Percentiles rank a stretch among this genome's conserved stretches.
phyloP scores from a whole-genome alignment of 1,140 invertebrate species.

The Zaprionus capensis region DNA sequence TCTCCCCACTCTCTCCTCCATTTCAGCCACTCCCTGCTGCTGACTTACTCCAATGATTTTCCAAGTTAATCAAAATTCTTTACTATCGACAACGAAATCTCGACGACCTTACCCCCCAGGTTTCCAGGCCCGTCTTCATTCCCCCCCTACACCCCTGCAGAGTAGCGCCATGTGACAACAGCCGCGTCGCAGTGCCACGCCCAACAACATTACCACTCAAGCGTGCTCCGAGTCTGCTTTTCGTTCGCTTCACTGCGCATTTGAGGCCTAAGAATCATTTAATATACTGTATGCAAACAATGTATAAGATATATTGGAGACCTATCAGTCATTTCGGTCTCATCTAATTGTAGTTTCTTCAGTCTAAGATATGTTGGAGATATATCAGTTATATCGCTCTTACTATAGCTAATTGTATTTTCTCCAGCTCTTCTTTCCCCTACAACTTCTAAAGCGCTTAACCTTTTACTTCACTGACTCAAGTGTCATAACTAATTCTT shows the following conservation, averaged over 20 bases:
- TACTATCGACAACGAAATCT: conserved; percentile 76
- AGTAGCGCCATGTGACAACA: conserved; percentile 61
- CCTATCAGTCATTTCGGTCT: no score
- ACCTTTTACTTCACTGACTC: no score
- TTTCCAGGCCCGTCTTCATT: conserved; percentile 2
- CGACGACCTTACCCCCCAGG: conserved; percentile 67
- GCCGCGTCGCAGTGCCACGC: conserved; percentile 52
- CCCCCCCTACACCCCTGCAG: conserved; percentile 2
- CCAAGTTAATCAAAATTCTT: conserved; percentile 83
- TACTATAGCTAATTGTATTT: no score
- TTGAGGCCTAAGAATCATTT: conserved; percentile 67
- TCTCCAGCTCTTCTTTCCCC: no score
- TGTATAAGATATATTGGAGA: no score
- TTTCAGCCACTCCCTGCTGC: background rate
- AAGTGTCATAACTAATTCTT: no score
- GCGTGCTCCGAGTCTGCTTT: conserved; percentile 50
- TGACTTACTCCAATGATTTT: conserved; percentile 78
- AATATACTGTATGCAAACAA: background rate
- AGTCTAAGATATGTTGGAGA: no score
- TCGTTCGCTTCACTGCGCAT: conserved; percentile 69
- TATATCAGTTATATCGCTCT: no score
- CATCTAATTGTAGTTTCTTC: no score
- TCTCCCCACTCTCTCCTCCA: conserved; percentile 3
- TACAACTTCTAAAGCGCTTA: no score
- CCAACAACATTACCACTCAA: conserved; percentile 69